A percentile compares a stretch with the other conserved stretches of the same genome.
Evolutionary conservation across 1,140 invertebrate genomes (phyloP).

Genomic region (Platorchestia sp.): DNA sequence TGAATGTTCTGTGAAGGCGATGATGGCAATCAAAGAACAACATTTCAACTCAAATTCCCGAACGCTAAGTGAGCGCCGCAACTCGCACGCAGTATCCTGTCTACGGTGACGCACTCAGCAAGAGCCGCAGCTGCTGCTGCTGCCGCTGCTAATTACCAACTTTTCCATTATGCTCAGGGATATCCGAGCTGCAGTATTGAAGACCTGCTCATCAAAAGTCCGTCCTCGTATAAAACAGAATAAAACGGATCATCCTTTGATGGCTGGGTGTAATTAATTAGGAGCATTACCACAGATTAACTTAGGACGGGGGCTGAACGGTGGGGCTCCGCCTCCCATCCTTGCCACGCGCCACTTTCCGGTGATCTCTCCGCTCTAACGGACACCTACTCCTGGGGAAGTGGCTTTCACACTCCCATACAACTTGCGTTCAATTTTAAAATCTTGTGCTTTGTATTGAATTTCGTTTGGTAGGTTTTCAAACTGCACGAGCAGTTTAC

Average conservation of each 20-base stretch:
- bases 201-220: slow-evolving; percentile 54
- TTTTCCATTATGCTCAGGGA: slow-evolving; percentile 33
- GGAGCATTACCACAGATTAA: slow-evolving; percentile 52
- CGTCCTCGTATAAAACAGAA: slow-evolving; percentile 41
- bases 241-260: slow-evolving; percentile 54
- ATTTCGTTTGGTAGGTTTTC: background rate
- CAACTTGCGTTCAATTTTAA: background rate
- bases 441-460: background rate
- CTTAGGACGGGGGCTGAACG: background rate
- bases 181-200: slow-evolving; percentile 50
- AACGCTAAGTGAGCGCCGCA: background rate
- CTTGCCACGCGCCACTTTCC: background rate
- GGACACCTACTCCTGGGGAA: background rate
- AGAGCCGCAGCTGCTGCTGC: background rate
- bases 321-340: background rate
- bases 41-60: background rate
- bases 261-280: slow-evolving; percentile 46
- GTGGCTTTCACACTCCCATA: background rate
- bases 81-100: background rate
- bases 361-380: background rate
- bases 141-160: slow-evolving; percentile 25
- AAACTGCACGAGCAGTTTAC: background rate
- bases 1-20: background rate
- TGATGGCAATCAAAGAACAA: too few species aligned
- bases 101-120: background rate